These are phyloP conservation scores for Phoeniculus purpureus DNA, from an alignment of 2,797 vertebrate genomes.

Conservation along the genomic window DNA sequence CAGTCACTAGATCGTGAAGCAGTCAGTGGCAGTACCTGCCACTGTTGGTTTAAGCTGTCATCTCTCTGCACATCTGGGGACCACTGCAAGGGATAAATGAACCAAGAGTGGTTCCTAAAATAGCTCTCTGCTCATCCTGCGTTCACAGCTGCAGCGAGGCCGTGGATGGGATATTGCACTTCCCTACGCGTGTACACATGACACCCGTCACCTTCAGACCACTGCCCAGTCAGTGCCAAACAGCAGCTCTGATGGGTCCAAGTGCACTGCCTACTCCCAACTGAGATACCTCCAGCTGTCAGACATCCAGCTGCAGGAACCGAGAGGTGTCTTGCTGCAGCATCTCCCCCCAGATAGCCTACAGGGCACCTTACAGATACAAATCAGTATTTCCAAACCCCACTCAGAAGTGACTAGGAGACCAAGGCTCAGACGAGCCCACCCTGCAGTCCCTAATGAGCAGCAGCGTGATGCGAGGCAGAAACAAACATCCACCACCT, in stretches of 20 bases:
- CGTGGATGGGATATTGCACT: not conserved
- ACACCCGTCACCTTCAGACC: not conserved
- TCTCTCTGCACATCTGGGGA: not conserved
- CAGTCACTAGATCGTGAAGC: not conserved
- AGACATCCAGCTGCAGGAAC: not conserved
- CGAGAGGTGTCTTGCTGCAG: rapidly evolving
- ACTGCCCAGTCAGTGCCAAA: not conserved
- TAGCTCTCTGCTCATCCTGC: not conserved
- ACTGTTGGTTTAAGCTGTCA: not conserved
- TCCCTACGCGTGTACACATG: not conserved
- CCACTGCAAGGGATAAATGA: not conserved
- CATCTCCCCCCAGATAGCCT: not conserved
- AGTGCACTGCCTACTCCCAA: not conserved
- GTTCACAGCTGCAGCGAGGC: not conserved
- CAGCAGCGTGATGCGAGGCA: not conserved
- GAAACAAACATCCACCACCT: not conserved
- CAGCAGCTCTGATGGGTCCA: not conserved
- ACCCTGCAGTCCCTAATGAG: not conserved
- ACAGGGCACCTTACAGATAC: not conserved
- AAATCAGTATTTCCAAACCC: not conserved
- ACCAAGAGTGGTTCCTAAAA: not conserved
- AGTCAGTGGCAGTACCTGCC: not conserved
- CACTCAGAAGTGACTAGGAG: not conserved
- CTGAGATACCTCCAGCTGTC: not conserved
- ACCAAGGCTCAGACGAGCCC: not conserved